Percentiles rank a stretch among this genome's conserved stretches.
phyloP scores from a whole-genome alignment of 2,888 invertebrate species.

The Drosophila emarginata region DNA sequence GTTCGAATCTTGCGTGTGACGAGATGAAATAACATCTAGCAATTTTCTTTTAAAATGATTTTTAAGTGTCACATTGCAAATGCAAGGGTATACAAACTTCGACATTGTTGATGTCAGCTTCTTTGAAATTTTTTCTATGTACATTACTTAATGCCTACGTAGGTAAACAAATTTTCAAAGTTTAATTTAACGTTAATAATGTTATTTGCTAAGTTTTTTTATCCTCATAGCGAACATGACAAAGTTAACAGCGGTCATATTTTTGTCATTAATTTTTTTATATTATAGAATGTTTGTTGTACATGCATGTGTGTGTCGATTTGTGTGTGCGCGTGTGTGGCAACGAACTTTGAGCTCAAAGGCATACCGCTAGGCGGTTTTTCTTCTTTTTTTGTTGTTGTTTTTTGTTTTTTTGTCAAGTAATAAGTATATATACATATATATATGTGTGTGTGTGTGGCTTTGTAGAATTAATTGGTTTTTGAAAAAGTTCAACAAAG shows the following conservation, averaged over 20 bases:
- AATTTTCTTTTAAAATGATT: no score
- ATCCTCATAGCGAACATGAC: slow-evolving; percentile 37
- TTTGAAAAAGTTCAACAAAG: slow-evolving; percentile 77
- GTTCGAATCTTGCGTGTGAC: no score
- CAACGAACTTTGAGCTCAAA: slow-evolving; percentile 67
- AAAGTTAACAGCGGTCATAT: slow-evolving; percentile 37
- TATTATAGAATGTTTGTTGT: neutral
- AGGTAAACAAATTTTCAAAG: slow-evolving; percentile 61
- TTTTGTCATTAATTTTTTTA: slow-evolving; percentile 24
- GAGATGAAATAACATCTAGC: no score
- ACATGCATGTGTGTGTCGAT: slow-evolving; percentile 20
- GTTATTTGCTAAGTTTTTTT: slow-evolving; percentile 43
- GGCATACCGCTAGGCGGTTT: slow-evolving; percentile 21
- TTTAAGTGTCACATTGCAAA: neutral
- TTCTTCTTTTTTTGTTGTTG: neutral
- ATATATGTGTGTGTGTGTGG: slow-evolving; percentile 22
- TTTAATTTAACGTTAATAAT: slow-evolving; percentile 77
- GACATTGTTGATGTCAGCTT: neutral
- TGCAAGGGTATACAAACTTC: neutral
- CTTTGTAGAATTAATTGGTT: slow-evolving; percentile 69
- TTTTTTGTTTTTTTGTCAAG: slow-evolving; percentile 33
- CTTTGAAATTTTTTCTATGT: neutral
- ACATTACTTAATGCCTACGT: slow-evolving; percentile 1
- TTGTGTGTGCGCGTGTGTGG: slow-evolving; percentile 37
- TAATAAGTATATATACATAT: slow-evolving; percentile 14